Base-by-base conservation (phyloP, 2,113 vertebrate genomes). In the Petromus typicus region DNA sequence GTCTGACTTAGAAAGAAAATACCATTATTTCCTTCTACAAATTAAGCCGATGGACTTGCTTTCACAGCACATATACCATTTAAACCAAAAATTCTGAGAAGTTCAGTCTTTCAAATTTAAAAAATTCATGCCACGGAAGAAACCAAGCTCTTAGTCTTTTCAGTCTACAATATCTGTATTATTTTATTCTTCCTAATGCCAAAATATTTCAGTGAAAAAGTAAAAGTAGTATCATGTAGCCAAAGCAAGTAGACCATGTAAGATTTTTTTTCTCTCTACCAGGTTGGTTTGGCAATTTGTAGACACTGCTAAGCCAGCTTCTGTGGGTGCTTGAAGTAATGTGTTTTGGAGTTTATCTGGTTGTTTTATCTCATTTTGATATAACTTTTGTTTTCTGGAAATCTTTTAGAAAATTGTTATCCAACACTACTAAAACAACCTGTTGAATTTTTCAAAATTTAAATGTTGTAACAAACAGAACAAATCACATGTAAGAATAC, bases 311-410 rank as follows among this genome's bases (percentile, higher is more conserved):
- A 83, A 94, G 85, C 92, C 91, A 92, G 63, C 78, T 97, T 30
- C 23, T 79, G 90, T 37, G 91, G 73, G 80, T 86, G 34, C 81
- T 93, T 69, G 13, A 79, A 92, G 51, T 48, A 56, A 91, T 78
- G 83, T 93, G 78, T 90, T 94, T 93, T 87, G 80, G 81, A 93
- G 66, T 95, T 97, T 94, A 81, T 81, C 96, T 94, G 54, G 78
- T 92, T 95, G n/a, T 86, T 92, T 88, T 92, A 84, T 84, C 78
- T 96, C 56, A 89, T 94, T 96, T 97, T 92, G 87, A 89, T 93
- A 91, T 27, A 92, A 94, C 88, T 96, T 96, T 97, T 96, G 92
- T 95, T 90, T 94, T 92, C 93, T 96, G 84, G 64, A 96, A 93
- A 83, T 95, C 87, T 90, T 96, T 40, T 86, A 87, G 80, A 93